These are phyloP conservation scores for Hypothenemus hampei DNA, from an alignment of 1,140 invertebrate genomes.

Conservation along the genomic window DNA sequence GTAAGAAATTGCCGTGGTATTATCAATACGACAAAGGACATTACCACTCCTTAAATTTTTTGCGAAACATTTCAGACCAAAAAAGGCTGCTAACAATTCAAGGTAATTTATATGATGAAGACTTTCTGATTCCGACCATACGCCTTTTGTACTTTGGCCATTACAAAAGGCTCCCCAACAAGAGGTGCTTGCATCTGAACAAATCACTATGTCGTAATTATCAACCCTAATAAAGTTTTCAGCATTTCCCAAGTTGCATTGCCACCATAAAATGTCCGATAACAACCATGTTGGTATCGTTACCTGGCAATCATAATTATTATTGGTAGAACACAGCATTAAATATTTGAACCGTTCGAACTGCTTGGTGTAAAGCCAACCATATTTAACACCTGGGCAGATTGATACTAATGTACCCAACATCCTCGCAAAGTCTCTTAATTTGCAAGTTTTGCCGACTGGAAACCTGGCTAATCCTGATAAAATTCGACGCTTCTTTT, in stretches of 20 bases:
- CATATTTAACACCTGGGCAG: slow-evolving; percentile 18
- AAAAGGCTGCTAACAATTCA: slow-evolving; percentile 8
- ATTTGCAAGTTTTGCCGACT: too few species aligned
- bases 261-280: slow-evolving; percentile 13
- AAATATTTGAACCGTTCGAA: slow-evolving; percentile 29
- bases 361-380: slow-evolving; percentile 26
- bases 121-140: background rate
- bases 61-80: slow-evolving; percentile 8
- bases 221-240: background rate
- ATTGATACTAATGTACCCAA: too few species aligned
- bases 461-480: too few species aligned
- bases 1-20: slow-evolving; percentile 34
- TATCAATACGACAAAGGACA: slow-evolving; percentile 32
- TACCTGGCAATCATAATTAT: slow-evolving; percentile 3
- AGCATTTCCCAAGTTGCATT: background rate
- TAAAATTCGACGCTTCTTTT: too few species aligned
- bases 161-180: background rate
- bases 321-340: background rate
- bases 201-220: background rate
- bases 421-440: too few species aligned
- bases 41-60: slow-evolving; percentile 11
- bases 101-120: slow-evolving; percentile 7
- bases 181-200: background rate
- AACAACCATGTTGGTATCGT: background rate
- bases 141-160: background rate